Evolutionary conservation across 2,113 vertebrate species (phyloP).

Genomic region (Sarotherodon lohbergeri): DNA sequence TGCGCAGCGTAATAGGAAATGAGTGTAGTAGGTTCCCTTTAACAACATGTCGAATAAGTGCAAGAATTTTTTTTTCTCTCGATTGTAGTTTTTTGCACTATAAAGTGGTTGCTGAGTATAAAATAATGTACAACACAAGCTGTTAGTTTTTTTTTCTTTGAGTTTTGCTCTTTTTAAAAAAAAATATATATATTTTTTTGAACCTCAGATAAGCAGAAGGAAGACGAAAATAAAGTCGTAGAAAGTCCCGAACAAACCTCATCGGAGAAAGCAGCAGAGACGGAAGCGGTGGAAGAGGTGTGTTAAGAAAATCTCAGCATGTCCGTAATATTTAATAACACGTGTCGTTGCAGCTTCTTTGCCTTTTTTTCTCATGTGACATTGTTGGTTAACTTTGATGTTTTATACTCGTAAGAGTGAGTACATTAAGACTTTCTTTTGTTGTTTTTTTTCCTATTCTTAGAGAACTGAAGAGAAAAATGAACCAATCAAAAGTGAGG

Average conservation of each 20-base stretch:
- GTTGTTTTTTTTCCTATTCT: neutral
- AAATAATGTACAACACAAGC: neutral
- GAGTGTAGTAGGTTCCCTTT: neutral
- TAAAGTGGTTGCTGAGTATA: neutral
- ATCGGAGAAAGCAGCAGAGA: neutral
- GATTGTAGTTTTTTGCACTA: neutral
- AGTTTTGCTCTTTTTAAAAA: accelerated
- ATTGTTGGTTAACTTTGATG: neutral
- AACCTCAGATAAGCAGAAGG: slow-evolving; percentile 14
- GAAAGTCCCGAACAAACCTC: neutral
- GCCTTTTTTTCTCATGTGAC: neutral
- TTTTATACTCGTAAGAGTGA: neutral
- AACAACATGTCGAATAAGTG: neutral
- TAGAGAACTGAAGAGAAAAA: slow-evolving; percentile 24
- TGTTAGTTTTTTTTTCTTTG: neutral
- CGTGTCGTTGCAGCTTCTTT: neutral
- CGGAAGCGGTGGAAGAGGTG: slow-evolving; percentile 33
- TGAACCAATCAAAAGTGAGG: neutral
- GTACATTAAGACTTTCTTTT: neutral
- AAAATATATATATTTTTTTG: neutral
- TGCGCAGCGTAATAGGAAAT: neutral
- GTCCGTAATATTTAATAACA: neutral
- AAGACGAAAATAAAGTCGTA: neutral
- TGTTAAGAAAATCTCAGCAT: neutral
- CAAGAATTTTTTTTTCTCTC: neutral